A percentile compares a stretch with the other conserved stretches of the same genome.
These are phyloP conservation scores for Enteromius viviparus DNA, from an alignment of 2,797 vertebrate species.

Conservation along the genomic window DNA sequence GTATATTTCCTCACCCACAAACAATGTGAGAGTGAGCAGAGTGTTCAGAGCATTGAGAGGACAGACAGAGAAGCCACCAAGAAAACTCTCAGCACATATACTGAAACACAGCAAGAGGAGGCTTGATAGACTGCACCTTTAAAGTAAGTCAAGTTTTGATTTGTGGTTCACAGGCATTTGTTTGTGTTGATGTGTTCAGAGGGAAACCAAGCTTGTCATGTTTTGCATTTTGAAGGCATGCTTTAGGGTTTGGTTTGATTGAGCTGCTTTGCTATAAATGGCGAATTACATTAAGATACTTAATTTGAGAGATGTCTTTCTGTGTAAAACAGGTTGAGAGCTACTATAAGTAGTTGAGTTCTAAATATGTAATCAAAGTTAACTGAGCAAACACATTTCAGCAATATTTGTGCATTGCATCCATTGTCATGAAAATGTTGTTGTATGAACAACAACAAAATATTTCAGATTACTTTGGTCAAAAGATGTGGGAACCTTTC, in stretches of 20 bases:
- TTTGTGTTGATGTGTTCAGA: not conserved
- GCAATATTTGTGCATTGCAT: not conserved
- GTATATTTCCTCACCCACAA: constrained; percentile 50
- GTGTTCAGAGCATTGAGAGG: constrained; percentile 33
- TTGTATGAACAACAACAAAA: not conserved
- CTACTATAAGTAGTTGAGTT: not conserved
- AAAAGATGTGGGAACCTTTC: not conserved
- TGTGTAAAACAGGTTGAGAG: not conserved
- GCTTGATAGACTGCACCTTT: not conserved
- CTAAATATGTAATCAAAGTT: not conserved
- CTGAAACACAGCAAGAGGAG: constrained; percentile 17
- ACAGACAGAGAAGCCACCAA: constrained; percentile 1
- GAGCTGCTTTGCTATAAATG: not conserved
- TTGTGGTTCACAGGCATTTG: not conserved
- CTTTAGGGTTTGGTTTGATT: constrained; percentile 12
- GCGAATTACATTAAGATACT: not conserved
- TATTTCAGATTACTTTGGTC: not conserved
- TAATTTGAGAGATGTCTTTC: not conserved
- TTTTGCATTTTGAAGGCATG: not conserved
- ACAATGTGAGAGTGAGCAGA: constrained; percentile 31
- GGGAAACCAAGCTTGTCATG: not conserved
- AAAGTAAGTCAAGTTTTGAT: constrained; percentile 34
- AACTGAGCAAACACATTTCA: not conserved
- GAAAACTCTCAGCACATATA: constrained; percentile 13
- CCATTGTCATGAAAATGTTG: not conserved